Base-by-base conservation (phyloP, 1,140 invertebrate genomes). In the Arion vulgaris region DNA sequence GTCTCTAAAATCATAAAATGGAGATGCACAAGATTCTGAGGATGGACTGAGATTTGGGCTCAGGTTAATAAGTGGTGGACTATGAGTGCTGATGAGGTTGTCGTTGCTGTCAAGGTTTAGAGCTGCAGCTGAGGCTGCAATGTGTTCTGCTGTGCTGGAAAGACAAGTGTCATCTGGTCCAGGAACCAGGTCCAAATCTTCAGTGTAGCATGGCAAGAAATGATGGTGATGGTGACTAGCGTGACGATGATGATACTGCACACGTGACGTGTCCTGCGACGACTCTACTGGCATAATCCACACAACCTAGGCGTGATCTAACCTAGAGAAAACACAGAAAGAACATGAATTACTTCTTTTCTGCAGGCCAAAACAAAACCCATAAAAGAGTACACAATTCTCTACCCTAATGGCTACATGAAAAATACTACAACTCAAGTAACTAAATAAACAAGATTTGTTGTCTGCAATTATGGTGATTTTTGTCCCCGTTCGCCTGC, bases 21-120 rank as follows among this genome's bases (percentile, higher is more conserved):
- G 91, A 32, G 91, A 91, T 11, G 85, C 88, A 66, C 91, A 85
- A 51, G 86, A 83, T 62, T 90, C 88, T n/a, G 87, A 83, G 19
- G 88, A 88, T 19, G 90, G 91, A 82, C 90, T 92, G 51, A 92
- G 83, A 81, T 91, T 92, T 28, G 91, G 91, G 86, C 91, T 92
- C 2, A 92, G 84, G 83, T 92, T 92, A 49, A 92, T 82, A n/a
- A 92, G 89, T 7, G 91, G 91, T 23, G 91, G 91, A 84, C 90
- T 91, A 84, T 90, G 90, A 17, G 91, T 91, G 81, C 89, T 91
- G 76, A 92, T 90, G 62, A 88, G 88, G 39, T 86, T 82, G 68
- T 82, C 81, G 76, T 75, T 84, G 79, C 68, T 80, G 80, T 51
- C 86, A 79, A 76, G 73, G 23, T 26, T 69, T 32, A 81, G 34